phyloP scores from a whole-genome alignment of 35 echinoderm and acorn worm genomes.

The Strongylocentrotus purpuratus region DNA sequence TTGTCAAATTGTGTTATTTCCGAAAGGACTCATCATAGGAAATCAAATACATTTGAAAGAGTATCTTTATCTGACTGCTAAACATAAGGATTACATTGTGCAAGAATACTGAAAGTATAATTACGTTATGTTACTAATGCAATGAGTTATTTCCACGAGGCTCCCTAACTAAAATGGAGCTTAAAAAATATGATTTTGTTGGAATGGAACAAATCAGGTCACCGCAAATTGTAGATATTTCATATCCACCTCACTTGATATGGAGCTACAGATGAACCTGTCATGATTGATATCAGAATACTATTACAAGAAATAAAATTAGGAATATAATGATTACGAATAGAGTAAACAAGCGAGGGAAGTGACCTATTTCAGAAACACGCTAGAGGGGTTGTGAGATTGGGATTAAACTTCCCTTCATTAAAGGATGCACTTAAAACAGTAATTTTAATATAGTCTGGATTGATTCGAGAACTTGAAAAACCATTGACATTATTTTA shows the following conservation, averaged over 20 bases:
- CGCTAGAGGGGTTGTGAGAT: neutral
- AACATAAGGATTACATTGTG: neutral
- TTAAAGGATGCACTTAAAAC: neutral
- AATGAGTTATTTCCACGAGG: neutral
- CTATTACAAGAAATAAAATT: neutral
- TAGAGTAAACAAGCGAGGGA: neutral
- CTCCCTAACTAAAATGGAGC: neutral
- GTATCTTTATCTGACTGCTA: neutral
- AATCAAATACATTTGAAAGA: neutral
- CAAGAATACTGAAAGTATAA: neutral
- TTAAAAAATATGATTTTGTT: neutral
- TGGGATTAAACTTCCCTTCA: neutral
- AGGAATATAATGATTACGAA: neutral
- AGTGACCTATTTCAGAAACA: neutral
- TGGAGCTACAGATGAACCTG: neutral
- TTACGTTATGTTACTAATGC: too few relatives aligned
- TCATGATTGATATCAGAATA: constrained; percentile 12
- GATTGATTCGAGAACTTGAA: too few relatives aligned
- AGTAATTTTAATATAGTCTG: too few relatives aligned
- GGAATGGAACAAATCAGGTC: neutral
- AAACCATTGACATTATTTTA: too few relatives aligned
- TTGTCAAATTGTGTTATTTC: too few relatives aligned
- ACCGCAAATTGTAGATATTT: neutral
- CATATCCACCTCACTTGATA: neutral
- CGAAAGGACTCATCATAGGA: too few relatives aligned